Base-by-base conservation (phyloP, 1,140 invertebrate species). In the Augochlora pura region DNA sequence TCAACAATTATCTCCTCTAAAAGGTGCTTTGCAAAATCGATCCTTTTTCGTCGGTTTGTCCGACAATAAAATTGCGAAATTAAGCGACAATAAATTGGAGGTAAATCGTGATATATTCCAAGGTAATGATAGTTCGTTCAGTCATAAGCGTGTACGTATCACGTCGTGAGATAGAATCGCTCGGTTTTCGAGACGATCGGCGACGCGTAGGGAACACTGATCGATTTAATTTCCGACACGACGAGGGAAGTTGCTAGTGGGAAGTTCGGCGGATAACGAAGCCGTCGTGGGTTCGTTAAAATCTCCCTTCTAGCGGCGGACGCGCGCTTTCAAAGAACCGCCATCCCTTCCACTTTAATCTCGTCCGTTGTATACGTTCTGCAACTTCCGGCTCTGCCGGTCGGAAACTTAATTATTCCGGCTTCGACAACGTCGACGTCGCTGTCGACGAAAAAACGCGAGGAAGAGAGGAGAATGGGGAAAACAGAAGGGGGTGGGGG, bases 241-340 rank as follows among this genome's bases (percentile, higher is more conserved):
- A n/a, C 21, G 39, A 65, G 16, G 25, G 60, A 12, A 12, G 57
- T 4, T 25, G 23, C 57, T 23, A n/a, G 7, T 12, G 59, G 12
- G 49, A 38, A 23, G 18, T 72, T 72, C 32, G 23, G 21, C 65
- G 73, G 32, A 25, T 78, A 81, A 82, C 75, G 72, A 72, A 77
- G 62, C 46, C 54, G 16, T 52, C 64, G 38, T 25, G 64, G 74
- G 59, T 83, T 83, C 69, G 69, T 83, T 84, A 83, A 82, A 82
- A 83, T 75, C 63, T 62, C 57, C 46, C 60, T 18, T 27, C 46
- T 46, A 38, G 23, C 4, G 32, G 32, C 32, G 32, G 32, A 32
- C n/a, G 8, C n/a, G 8, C 38, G 16, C 10, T 67, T 39, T 32
- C 25, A 57, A 63, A 77, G 57, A 60, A 69, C n/a, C n/a, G 2